A percentile compares a stretch with the other conserved stretches of the same genome.
phyloP scores from a whole-genome alignment of 2,113 vertebrate species.

The Mustelus asterias region DNA sequence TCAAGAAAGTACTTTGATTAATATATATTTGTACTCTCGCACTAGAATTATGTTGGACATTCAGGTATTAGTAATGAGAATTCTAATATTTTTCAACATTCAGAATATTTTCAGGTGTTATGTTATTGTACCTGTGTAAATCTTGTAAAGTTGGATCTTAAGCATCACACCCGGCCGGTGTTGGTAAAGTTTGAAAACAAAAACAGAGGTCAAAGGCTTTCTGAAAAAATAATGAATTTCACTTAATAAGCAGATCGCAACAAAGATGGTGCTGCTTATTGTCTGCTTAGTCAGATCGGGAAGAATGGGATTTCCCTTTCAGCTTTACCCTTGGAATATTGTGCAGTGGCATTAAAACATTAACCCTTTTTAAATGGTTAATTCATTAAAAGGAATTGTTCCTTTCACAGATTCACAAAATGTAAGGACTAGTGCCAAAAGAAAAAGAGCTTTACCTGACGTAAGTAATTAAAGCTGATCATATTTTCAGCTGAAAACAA shows the following conservation, averaged over 20 bases:
- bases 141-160: background rate
- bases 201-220: background rate
- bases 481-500: background rate
- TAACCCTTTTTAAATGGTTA: background rate
- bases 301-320: background rate
- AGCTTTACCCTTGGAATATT: background rate
- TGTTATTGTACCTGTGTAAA: background rate
- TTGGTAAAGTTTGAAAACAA: background rate
- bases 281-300: background rate
- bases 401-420: constrained; percentile 13
- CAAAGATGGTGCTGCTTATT: background rate
- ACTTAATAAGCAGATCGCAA: background rate
- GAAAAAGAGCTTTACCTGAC: background rate
- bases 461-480: background rate
- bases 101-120: background rate
- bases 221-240: background rate
- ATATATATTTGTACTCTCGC: background rate
- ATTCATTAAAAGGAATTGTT: background rate
- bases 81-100: background rate
- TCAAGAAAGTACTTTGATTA: background rate
- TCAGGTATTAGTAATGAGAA: background rate
- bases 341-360: background rate
- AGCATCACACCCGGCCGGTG: background rate
- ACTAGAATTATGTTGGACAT: background rate
- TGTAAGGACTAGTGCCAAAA: background rate